A percentile compares a stretch with the other conserved stretches of the same genome.
These are phyloP conservation scores for Cerceris ruficornis DNA, from an alignment of 2,888 invertebrate genomes.

Conservation along the genomic window DNA sequence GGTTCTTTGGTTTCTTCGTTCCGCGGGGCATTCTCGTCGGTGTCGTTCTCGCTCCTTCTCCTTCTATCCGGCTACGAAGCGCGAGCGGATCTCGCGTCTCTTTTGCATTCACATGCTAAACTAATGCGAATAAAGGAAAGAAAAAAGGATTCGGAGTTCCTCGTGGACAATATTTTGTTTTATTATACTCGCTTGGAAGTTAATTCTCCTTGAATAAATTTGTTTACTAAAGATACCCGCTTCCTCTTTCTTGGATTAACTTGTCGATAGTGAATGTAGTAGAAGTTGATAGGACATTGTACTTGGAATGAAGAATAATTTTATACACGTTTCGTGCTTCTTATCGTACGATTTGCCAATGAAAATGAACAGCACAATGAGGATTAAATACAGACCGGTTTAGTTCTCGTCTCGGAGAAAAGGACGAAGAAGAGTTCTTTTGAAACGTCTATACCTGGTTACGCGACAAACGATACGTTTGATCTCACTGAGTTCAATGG, in stretches of 20 bases:
- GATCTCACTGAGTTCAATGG: neutral
- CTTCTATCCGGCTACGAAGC: neutral
- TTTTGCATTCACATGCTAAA: constrained; percentile 36
- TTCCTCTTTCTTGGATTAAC: neutral
- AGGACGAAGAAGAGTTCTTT: too few species aligned
- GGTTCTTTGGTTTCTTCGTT: constrained; percentile 23
- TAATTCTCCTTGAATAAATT: neutral
- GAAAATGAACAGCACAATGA: too few species aligned
- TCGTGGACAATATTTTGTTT: too few species aligned
- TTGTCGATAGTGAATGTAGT: neutral
- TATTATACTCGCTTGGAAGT: neutral
- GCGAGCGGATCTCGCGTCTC: constrained; percentile 11
- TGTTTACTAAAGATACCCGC: neutral
- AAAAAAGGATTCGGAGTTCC: neutral
- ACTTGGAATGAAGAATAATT: too few species aligned
- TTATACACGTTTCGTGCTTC: too few species aligned
- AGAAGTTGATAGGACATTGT: too few species aligned
- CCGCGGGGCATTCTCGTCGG: constrained; percentile 45
- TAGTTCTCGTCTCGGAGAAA: too few species aligned
- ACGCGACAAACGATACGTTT: neutral
- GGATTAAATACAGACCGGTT: too few species aligned
- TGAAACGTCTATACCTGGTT: too few species aligned
- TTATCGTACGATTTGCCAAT: too few species aligned
- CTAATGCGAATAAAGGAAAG: constrained; percentile 16
- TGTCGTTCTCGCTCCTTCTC: constrained; percentile 36